A percentile compares a stretch with the other conserved stretches of the same genome.
Evolutionary conservation across 2,888 invertebrate genomes (phyloP).

Genomic region (Mesochorus sp.): DNA sequence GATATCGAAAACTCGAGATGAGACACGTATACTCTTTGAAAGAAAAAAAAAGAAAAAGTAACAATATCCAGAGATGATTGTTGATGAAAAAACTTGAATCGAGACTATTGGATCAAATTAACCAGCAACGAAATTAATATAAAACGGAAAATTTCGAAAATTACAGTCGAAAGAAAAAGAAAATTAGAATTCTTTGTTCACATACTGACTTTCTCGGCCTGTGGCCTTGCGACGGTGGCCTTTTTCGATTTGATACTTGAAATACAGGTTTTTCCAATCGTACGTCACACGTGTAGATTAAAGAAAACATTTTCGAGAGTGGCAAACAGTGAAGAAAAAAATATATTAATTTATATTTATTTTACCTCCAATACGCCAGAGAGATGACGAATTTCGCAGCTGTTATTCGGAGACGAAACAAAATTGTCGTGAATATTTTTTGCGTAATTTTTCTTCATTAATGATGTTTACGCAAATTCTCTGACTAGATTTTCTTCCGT

Average conservation of each 20-base stretch:
- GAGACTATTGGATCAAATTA: too few relatives aligned
- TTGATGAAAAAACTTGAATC: constrained; percentile 31
- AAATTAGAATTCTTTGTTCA: constrained; percentile 42
- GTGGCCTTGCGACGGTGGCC: constrained; percentile 79
- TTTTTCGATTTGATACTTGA: constrained; percentile 77
- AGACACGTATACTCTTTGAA: too few relatives aligned
- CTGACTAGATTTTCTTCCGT: background rate
- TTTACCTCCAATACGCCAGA: background rate
- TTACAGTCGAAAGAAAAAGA: too few relatives aligned
- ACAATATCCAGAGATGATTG: background rate
- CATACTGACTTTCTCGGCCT: constrained; percentile 75
- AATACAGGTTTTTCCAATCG: constrained; percentile 64
- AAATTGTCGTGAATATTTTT: too few relatives aligned
- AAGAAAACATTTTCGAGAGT: too few relatives aligned
- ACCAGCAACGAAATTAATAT: too few relatives aligned
- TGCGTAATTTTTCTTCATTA: too few relatives aligned
- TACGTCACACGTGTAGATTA: constrained; percentile 47
- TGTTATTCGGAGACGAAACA: background rate
- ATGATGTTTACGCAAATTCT: too few relatives aligned
- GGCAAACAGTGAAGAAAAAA: constrained; percentile 38
- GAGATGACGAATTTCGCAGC: background rate
- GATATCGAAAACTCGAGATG: constrained; percentile 2
- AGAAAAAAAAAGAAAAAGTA: constrained; percentile 6
- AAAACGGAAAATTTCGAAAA: constrained; percentile 12
- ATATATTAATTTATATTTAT: background rate